Evolutionary conservation across 2,113 vertebrate genomes (phyloP).

Genomic region (Cebus imitator): DNA sequence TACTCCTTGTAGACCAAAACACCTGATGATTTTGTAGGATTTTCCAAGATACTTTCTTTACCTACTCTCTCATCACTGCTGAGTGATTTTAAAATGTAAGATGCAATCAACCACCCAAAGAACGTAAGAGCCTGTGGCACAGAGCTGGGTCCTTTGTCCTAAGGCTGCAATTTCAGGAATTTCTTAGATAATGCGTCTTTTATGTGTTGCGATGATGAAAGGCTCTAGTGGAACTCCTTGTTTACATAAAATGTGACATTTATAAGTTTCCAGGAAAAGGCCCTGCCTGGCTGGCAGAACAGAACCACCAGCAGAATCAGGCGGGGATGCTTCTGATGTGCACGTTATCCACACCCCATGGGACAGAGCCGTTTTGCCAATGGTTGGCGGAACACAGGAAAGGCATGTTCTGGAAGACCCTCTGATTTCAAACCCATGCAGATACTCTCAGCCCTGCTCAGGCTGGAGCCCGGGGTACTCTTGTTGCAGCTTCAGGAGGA

Average conservation of each 20-base stretch:
- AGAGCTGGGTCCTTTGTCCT: neutral
- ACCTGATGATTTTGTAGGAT: neutral
- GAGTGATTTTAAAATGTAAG: neutral
- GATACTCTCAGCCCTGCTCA: neutral
- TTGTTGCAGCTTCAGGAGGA: neutral
- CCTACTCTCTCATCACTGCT: neutral
- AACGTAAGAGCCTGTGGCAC: neutral
- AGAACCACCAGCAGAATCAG: neutral
- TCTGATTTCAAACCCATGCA: neutral
- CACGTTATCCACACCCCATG: neutral
- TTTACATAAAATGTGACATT: neutral
- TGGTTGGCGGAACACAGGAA: neutral
- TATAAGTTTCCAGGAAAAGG: neutral
- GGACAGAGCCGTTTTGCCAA: neutral
- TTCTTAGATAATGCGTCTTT: neutral
- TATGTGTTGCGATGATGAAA: neutral
- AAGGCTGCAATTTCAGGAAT: neutral
- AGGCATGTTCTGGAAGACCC: neutral
- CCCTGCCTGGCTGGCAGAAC: neutral
- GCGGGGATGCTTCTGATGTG: neutral
- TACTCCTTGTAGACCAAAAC: neutral
- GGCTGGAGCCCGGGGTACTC: neutral
- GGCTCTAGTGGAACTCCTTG: neutral
- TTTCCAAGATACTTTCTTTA: neutral
- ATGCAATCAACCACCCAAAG: no score